Conservation (phyloP, 2,113 vertebrate genomes). For the Channa argus region DNA sequence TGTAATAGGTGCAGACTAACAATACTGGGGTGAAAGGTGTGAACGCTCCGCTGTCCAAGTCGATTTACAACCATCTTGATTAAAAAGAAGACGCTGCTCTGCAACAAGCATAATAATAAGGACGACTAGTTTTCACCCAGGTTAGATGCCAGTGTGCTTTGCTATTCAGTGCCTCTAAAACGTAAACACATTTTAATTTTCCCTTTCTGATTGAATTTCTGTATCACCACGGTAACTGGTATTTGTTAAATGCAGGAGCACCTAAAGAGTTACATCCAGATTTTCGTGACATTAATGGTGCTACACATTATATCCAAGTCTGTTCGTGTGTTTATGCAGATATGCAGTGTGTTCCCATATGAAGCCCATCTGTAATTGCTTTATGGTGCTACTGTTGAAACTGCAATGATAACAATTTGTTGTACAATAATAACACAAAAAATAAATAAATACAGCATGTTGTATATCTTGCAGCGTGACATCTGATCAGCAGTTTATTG, state of each 20-base stretch:
- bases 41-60: background rate
- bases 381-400: no score
- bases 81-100: background rate
- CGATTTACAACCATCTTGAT: constrained; percentile 18
- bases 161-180: constrained; percentile 3
- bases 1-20: constrained; percentile 5
- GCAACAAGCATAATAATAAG: background rate
- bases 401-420: no score
- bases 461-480: no score
- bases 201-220: constrained; percentile 10
- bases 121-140: background rate
- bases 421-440: no score
- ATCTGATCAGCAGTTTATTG: no score
- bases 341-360: background rate
- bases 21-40: background rate
- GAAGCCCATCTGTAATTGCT: background rate
- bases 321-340: background rate
- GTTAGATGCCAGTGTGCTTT: background rate
- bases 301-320: background rate
- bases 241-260: constrained; percentile 12
- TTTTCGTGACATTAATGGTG: constrained; percentile 8
- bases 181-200: constrained; percentile 6
- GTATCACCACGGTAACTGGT: constrained; percentile 10
- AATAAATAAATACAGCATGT: no score
- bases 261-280: constrained; percentile 10